A percentile compares a stretch with the other conserved stretches of the same genome.
phyloP scores from a whole-genome alignment of 1,140 invertebrate species.

The Ericerus pela region DNA sequence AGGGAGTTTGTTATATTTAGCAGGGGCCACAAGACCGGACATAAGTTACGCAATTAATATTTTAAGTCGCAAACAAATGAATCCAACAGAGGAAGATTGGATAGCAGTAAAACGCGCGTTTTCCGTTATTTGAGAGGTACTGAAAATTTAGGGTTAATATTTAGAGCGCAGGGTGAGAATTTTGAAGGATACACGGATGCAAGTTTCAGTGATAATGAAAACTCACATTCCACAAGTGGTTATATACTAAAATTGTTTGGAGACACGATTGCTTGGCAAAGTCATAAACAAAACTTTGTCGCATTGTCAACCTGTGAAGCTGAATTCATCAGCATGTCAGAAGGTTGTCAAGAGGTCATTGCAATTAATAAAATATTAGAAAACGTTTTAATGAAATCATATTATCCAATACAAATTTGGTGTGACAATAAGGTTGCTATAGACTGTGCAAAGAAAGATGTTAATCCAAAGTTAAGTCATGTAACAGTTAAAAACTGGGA shows the following conservation, averaged over 20 bases:
- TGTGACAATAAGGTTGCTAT: slow-evolving; percentile 26
- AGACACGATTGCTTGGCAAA: slow-evolving; percentile 21
- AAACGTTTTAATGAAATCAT: neutral
- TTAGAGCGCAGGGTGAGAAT: slow-evolving; percentile 13
- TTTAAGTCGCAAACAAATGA: slow-evolving; percentile 23
- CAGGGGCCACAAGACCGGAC: slow-evolving; percentile 29
- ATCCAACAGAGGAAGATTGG: slow-evolving; percentile 20
- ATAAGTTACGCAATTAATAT: slow-evolving; percentile 28
- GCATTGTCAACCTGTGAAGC: slow-evolving; percentile 23
- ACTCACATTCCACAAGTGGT: slow-evolving; percentile 24
- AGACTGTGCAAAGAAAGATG: slow-evolving; percentile 22
- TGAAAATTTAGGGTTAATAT: slow-evolving; percentile 14
- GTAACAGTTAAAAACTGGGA: slow-evolving; percentile 21
- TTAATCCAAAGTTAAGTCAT: slow-evolving; percentile 17
- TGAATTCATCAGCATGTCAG: slow-evolving; percentile 23
- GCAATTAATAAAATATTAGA: slow-evolving; percentile 16
- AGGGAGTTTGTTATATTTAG: slow-evolving; percentile 29
- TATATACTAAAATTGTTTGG: slow-evolving; percentile 20
- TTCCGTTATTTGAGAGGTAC: slow-evolving; percentile 26
- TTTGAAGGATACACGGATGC: slow-evolving; percentile 19
- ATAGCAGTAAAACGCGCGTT: slow-evolving; percentile 23
- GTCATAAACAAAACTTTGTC: slow-evolving; percentile 20
- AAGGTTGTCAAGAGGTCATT: slow-evolving; percentile 20
- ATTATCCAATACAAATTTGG: slow-evolving; percentile 13
- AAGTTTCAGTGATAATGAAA: slow-evolving; percentile 20